A percentile compares a stretch with the other conserved stretches of the same genome.
These are phyloP conservation scores for Cryptus armator DNA, from an alignment of 2,888 invertebrate species.

Conservation along the genomic window DNA sequence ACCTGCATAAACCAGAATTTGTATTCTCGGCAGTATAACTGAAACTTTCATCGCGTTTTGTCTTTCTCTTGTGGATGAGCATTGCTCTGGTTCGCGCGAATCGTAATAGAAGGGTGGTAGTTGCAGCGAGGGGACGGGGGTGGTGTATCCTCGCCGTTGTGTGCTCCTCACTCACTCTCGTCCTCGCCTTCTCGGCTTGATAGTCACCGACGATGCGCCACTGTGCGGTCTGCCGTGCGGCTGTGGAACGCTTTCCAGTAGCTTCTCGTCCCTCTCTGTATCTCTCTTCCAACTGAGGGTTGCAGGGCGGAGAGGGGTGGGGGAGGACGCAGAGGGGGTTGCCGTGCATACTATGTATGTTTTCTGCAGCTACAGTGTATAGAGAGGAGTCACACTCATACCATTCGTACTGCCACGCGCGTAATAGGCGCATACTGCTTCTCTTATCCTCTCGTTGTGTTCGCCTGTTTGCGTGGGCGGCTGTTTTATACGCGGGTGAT, in stretches of 20 bases:
- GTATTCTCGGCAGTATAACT: neutral
- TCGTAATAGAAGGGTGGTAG: constrained; percentile 19
- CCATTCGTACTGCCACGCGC: neutral
- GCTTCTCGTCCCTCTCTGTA: neutral
- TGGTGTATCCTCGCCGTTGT: constrained; percentile 44
- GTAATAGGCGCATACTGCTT: constrained; percentile 24
- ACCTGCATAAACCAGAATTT: neutral
- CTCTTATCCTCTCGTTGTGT: constrained; percentile 32
- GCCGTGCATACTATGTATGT: constrained; percentile 17
- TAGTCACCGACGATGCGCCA: constrained; percentile 69
- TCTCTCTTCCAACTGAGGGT: constrained; percentile 1
- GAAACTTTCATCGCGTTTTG: constrained; percentile 3
- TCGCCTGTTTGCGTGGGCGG: constrained; percentile 24
- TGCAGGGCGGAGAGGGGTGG: neutral
- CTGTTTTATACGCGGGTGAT: constrained; percentile 45
- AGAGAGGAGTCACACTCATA: constrained; percentile 1
- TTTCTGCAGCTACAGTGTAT: constrained; percentile 3
- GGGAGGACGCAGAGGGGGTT: neutral
- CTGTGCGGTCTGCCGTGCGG: constrained; percentile 67
- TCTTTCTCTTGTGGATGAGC: neutral
- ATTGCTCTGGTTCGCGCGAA: constrained; percentile 9
- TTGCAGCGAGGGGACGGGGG: constrained; percentile 5
- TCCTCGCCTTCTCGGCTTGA: constrained; percentile 5
- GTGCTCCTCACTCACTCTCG: constrained; percentile 27
- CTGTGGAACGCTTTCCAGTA: constrained; percentile 49